Evolutionary conservation across 2,113 vertebrate genomes (phyloP).

Genomic region (Ailurus styani): DNA sequence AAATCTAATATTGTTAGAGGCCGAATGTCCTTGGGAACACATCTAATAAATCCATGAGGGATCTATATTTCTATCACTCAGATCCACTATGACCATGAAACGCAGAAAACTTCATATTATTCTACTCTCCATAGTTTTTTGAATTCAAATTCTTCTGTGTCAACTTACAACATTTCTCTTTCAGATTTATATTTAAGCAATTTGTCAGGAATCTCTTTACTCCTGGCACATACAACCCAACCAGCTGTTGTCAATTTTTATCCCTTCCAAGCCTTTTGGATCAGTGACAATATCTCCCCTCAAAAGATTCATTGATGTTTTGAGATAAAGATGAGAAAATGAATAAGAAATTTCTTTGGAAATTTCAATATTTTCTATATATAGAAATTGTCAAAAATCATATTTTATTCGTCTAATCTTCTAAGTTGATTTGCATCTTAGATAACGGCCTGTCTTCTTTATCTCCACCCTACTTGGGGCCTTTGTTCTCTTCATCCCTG

Average conservation of each 20-base stretch:
- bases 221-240: not conserved
- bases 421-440: not conserved
- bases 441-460: not conserved
- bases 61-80: slow-evolving; percentile 5
- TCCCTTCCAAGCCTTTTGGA: not conserved
- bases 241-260: not conserved
- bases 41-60: not conserved
- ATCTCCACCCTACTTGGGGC: not conserved
- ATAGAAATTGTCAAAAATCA: not conserved
- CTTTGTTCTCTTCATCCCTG: not conserved
- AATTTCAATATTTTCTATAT: not conserved
- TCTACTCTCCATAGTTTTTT: not conserved
- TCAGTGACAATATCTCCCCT: not conserved
- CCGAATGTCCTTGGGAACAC: not conserved
- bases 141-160: not conserved
- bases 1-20: not conserved
- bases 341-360: not conserved
- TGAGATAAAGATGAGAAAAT: not conserved
- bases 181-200: not conserved
- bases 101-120: not conserved
- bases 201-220: not conserved
- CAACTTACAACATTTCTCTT: slow-evolving; percentile 17
- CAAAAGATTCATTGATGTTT: not conserved
- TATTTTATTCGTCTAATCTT: not conserved
- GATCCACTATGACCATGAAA: not conserved